Evolutionary conservation across 2,113 vertebrate genomes (phyloP).

Genomic region (Equus przewalskii): DNA sequence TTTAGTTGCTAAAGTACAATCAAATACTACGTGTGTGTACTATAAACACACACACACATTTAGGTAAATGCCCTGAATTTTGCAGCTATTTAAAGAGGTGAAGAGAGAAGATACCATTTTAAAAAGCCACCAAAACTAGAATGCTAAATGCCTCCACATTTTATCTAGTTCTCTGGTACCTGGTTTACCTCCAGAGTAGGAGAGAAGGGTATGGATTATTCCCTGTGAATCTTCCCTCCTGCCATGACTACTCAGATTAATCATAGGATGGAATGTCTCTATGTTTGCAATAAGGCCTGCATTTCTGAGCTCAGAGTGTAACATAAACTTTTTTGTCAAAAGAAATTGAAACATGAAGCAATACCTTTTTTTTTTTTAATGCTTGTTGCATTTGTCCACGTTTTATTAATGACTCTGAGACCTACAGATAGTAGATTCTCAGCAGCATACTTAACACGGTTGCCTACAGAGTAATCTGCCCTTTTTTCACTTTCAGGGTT

Average conservation of each 20-base stretch:
- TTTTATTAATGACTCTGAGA: conserved; percentile 47
- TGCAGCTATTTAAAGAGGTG: not conserved
- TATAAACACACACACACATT: not conserved
- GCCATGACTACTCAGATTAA: not conserved
- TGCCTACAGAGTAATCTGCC: not conserved
- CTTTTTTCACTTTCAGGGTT: not conserved
- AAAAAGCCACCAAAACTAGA: not conserved
- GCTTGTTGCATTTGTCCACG: not conserved
- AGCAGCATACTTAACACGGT: not conserved
- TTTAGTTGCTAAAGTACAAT: conserved; percentile 17
- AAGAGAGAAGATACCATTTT: not conserved
- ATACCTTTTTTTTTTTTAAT: not conserved
- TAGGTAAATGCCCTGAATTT: not conserved
- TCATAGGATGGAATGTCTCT: not conserved
- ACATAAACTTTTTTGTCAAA: conserved; percentile 56
- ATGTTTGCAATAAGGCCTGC: conserved; percentile 26
- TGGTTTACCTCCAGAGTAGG: not conserved
- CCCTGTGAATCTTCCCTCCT: not conserved
- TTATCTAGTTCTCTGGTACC: conserved; percentile 31
- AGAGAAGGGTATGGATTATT: not conserved
- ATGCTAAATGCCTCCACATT: not conserved
- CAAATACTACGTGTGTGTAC: not conserved
- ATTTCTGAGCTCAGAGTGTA: conserved; percentile 43
- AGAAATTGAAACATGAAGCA: not conserved
- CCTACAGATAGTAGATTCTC: not conserved